These are phyloP conservation scores for Rhagonycha fulva DNA, from an alignment of 2,888 invertebrate species.

Conservation along the genomic window DNA sequence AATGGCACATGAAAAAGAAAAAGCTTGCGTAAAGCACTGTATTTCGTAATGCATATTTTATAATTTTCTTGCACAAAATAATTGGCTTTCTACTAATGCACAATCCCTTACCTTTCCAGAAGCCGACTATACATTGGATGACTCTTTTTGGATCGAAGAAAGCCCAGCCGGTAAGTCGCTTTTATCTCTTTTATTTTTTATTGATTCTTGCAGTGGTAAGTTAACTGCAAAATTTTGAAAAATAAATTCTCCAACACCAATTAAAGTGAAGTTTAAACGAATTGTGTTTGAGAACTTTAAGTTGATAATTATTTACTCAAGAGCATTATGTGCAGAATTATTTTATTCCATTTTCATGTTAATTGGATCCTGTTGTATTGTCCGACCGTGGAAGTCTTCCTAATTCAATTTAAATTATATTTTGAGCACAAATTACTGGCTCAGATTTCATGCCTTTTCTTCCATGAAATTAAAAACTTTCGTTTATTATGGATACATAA, in stretches of 20 bases:
- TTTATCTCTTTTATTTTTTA: slow-evolving; percentile 18
- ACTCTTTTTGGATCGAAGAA: slow-evolving; percentile 92
- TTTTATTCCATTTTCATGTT: slow-evolving; percentile 45
- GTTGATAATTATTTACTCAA: slow-evolving; percentile 27
- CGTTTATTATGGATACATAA: neutral
- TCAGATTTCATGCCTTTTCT: slow-evolving; percentile 13
- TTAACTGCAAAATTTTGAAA: neutral
- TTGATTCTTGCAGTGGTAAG: neutral
- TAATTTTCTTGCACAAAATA: slow-evolving; percentile 12
- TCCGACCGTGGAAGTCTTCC: slow-evolving; percentile 33
- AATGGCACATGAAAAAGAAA: neutral
- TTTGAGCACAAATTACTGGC: slow-evolving; percentile 26
- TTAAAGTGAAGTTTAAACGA: slow-evolving; percentile 2
- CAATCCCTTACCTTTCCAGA: slow-evolving; percentile 67
- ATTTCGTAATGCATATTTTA: neutral
- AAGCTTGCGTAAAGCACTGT: neutral
- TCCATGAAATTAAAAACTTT: slow-evolving; percentile 14
- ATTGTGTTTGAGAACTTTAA: slow-evolving; percentile 21
- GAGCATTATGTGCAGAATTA: slow-evolving; percentile 27
- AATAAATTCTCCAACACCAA: neutral
- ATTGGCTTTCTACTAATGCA: slow-evolving; percentile 30
- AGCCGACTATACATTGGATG: slow-evolving; percentile 90
- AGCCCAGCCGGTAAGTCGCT: slow-evolving; percentile 82
- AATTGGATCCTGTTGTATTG: slow-evolving; percentile 42
- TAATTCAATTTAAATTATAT: slow-evolving; percentile 38